These are phyloP conservation scores for Dissostichus mawsoni DNA, from an alignment of 2,113 vertebrate species.

Conservation along the genomic window DNA sequence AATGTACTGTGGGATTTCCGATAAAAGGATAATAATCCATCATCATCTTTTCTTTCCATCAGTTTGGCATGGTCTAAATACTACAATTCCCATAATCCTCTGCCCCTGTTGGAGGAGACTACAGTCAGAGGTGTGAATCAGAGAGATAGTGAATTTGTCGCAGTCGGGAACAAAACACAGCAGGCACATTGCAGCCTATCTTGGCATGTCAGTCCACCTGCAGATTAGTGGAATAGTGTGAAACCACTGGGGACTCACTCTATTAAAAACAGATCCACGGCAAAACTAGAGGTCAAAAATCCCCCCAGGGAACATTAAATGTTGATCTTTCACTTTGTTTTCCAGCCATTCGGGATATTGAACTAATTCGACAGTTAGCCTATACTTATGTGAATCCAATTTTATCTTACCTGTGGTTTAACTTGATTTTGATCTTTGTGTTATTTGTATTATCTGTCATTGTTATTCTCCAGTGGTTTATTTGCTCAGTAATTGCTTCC, in stretches of 20 bases:
- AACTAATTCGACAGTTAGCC: background rate
- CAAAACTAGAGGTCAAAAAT: background rate
- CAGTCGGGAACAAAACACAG: background rate
- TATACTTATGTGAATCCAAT: background rate
- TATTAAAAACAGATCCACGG: background rate
- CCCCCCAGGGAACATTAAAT: background rate
- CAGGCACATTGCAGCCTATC: background rate
- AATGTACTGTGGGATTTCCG: background rate
- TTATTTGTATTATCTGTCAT: background rate
- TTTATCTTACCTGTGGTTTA: background rate
- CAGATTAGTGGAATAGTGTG: background rate
- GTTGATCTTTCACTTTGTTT: conserved; percentile 3
- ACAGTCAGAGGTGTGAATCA: background rate
- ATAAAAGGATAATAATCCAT: background rate
- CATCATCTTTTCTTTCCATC: background rate
- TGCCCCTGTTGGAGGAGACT: background rate
- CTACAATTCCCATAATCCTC: background rate
- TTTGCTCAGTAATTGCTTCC: background rate
- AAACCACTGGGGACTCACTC: background rate
- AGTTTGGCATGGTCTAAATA: background rate
- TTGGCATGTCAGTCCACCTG: background rate
- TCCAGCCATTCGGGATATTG: too few relatives aligned
- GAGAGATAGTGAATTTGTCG: background rate
- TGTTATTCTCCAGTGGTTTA: background rate
- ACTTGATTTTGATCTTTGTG: background rate